A percentile compares a stretch with the other conserved stretches of the same genome.
Conservation (phyloP, 2,888 invertebrate genomes). For the Oscheius sp. region DNA sequence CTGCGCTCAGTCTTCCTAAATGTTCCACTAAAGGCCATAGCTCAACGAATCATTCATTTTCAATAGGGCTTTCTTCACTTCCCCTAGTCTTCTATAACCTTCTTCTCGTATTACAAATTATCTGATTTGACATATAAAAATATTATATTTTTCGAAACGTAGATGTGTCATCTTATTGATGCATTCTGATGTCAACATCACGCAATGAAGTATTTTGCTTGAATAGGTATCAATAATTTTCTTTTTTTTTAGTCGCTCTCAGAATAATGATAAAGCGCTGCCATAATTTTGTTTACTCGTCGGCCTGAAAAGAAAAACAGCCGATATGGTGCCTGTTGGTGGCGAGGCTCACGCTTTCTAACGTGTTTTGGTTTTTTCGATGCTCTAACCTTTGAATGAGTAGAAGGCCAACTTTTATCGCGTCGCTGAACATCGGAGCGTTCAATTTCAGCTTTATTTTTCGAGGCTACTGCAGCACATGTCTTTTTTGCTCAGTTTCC, state of each 20-base stretch:
- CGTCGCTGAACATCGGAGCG: neutral
- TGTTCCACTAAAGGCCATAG: slow-evolving; percentile 10
- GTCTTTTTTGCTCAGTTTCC: neutral
- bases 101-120: too few relatives aligned
- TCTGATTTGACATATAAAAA: too few relatives aligned
- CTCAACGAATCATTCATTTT: neutral
- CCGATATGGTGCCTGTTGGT: slow-evolving; percentile 6
- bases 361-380: neutral
- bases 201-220: too few relatives aligned
- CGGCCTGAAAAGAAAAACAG: neutral
- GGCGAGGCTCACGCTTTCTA: neutral
- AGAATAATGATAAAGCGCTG: too few relatives aligned
- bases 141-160: too few relatives aligned
- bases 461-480: neutral
- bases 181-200: too few relatives aligned
- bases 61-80: neutral
- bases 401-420: slow-evolving; percentile 5
- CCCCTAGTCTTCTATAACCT: neutral
- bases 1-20: slow-evolving; percentile 14
- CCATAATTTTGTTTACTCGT: slow-evolving; percentile 7
- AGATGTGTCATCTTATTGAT: too few relatives aligned
- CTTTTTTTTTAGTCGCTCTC: neutral
- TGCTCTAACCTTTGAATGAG: neutral
- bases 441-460: neutral
- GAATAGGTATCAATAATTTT: too few relatives aligned